phyloP scores from a whole-genome alignment of 2,113 vertebrate species.

The Thamnophis sirtalis region DNA sequence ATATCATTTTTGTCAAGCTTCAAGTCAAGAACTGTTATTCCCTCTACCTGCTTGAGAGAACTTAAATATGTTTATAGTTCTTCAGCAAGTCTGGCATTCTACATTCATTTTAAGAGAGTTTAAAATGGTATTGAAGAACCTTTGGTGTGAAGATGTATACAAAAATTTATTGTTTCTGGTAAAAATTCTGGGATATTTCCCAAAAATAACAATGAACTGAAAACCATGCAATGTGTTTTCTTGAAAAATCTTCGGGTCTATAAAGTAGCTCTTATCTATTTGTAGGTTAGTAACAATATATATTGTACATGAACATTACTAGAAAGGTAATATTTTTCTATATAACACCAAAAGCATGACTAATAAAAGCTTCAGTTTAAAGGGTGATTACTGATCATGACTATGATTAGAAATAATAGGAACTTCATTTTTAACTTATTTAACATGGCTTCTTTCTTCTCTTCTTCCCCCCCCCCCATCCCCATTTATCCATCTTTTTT shows the following conservation, averaged over 20 bases:
- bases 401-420: neutral
- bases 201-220: neutral
- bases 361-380: neutral
- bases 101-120: neutral
- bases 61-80: neutral
- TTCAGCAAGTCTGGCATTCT: neutral
- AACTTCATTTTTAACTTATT: constrained; percentile 15
- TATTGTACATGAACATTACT: neutral
- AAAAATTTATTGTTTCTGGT: neutral
- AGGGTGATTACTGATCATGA: neutral
- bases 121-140: neutral
- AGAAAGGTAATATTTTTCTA: no score
- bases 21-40: neutral
- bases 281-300: neutral
- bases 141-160: neutral
- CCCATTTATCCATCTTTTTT: neutral
- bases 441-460: neutral
- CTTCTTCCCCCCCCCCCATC: no score
- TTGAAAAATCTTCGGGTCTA: neutral
- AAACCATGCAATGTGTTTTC: neutral
- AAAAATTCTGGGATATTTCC: neutral
- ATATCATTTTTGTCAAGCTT: neutral
- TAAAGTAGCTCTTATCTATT: neutral
- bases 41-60: neutral
- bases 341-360: neutral